Conservation (phyloP, 35 echinoderm and acorn worm species). For the Ptychodera flava region DNA sequence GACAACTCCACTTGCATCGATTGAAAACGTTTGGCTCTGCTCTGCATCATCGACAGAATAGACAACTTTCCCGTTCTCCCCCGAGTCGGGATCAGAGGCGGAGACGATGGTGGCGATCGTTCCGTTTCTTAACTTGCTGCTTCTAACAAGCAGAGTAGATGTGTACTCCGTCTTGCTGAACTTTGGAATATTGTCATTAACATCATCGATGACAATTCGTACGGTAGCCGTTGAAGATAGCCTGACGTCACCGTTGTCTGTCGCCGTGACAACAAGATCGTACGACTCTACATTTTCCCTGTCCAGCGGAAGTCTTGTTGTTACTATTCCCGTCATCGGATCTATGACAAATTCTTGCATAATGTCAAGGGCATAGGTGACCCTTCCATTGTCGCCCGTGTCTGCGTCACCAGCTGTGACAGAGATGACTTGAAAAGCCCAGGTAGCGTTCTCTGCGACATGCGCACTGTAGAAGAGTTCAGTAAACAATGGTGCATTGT, state of each 20-base stretch:
- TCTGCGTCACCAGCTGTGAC: constrained; percentile 68
- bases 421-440: constrained; percentile 14
- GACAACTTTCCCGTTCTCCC: constrained; percentile 42
- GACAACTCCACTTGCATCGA: neutral
- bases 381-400: constrained; percentile 31
- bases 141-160: constrained; percentile 51
- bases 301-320: constrained; percentile 37
- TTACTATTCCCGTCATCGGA: constrained; percentile 48
- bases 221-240: constrained; percentile 39
- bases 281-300: constrained; percentile 55
- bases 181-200: constrained; percentile 79
- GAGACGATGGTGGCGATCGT: constrained; percentile 43
- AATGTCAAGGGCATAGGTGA: constrained; percentile 32
- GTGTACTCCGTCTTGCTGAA: constrained; percentile 51
- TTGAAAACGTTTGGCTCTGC: constrained; percentile 41
- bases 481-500: constrained; percentile 68
- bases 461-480: constrained; percentile 53
- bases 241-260: constrained; percentile 36
- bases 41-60: constrained; percentile 46
- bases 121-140: constrained; percentile 20
- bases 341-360: constrained; percentile 52
- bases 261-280: constrained; percentile 45
- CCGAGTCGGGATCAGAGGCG: constrained; percentile 66
- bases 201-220: constrained; percentile 53
- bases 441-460: constrained; percentile 44